Evolutionary conservation across 37 sponge, comb jelly and placozoan species (phyloP).

Genomic region (Cliona cf. orientalis): DNA sequence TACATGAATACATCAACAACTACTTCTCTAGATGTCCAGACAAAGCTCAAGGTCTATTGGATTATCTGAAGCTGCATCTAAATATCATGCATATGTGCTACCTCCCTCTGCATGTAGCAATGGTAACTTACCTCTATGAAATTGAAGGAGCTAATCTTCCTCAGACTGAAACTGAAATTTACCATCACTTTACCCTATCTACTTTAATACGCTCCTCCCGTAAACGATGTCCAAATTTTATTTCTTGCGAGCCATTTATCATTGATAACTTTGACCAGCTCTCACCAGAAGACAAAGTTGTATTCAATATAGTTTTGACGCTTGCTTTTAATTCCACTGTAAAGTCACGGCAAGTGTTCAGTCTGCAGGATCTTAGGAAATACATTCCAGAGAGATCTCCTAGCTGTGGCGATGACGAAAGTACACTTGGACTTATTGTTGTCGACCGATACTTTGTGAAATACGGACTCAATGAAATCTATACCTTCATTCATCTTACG

Average conservation of each 20-base stretch:
- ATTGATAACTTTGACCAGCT: not conserved
- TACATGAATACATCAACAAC: conserved; percentile 8
- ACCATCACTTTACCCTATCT: not conserved
- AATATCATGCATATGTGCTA: conserved; percentile 38
- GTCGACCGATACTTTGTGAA: not conserved
- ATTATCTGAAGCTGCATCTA: conserved; percentile 7
- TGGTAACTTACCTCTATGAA: conserved; percentile 15
- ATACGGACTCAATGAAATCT: not conserved
- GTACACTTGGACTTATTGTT: conserved; percentile 8
- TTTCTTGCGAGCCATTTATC: not conserved
- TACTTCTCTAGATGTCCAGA: not conserved
- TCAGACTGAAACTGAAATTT: conserved; percentile 38
- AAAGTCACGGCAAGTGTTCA: not conserved
- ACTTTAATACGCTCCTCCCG: not conserved
- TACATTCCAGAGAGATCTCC: not conserved
- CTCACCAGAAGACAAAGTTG: not conserved
- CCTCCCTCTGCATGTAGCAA: conserved; percentile 31
- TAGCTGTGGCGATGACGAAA: not conserved
- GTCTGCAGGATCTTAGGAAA: not conserved
- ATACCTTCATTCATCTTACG: conserved; percentile 31
- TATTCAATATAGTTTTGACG: not conserved
- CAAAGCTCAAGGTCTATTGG: not conserved
- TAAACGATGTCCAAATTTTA: not conserved
- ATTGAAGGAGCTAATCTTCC: not conserved
- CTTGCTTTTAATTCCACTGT: conserved; percentile 12